Evolutionary conservation across 2,888 invertebrate species (phyloP).

Genomic region (Cosmia trapezina): DNA sequence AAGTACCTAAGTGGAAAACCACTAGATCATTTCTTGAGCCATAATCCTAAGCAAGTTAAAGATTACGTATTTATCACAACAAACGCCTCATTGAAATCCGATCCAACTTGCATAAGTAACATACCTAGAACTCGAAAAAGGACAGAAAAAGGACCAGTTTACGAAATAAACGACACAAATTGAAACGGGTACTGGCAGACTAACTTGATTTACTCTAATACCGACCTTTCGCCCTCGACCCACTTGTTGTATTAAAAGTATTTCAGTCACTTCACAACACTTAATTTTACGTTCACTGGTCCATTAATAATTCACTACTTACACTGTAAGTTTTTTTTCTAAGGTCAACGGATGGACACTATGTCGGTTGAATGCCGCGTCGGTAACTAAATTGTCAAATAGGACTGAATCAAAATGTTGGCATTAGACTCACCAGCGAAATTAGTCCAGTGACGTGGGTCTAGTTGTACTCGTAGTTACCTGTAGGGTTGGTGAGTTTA

Average conservation of each 20-base stretch:
- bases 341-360: conserved; percentile 64
- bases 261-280: conserved; percentile 67
- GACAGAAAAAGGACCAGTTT: conserved; percentile 59
- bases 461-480: conserved; percentile 59
- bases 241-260: conserved; percentile 56
- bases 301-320: conserved; percentile 51
- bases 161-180: conserved; percentile 63
- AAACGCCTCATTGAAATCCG: conserved; percentile 45
- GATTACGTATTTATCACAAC: conserved; percentile 34
- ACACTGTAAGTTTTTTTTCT: conserved; percentile 48
- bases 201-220: conserved; percentile 70
- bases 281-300: conserved; percentile 51
- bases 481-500: conserved; percentile 66
- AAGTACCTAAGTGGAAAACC: not conserved
- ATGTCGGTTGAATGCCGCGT: conserved; percentile 75
- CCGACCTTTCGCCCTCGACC: conserved; percentile 71
- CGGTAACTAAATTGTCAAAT: conserved; percentile 85
- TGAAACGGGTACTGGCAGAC: conserved; percentile 63
- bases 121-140: conserved; percentile 44
- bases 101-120: conserved; percentile 58
- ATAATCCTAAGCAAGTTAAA: conserved; percentile 15
- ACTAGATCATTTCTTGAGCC: not conserved
- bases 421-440: conserved; percentile 77
- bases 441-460: conserved; percentile 79
- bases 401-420: conserved; percentile 83